Evolutionary conservation across 2,888 invertebrate species (phyloP), one percentile per base, ranked within the genome.

Genomic region (Caradrina clavipalpis): DNA sequence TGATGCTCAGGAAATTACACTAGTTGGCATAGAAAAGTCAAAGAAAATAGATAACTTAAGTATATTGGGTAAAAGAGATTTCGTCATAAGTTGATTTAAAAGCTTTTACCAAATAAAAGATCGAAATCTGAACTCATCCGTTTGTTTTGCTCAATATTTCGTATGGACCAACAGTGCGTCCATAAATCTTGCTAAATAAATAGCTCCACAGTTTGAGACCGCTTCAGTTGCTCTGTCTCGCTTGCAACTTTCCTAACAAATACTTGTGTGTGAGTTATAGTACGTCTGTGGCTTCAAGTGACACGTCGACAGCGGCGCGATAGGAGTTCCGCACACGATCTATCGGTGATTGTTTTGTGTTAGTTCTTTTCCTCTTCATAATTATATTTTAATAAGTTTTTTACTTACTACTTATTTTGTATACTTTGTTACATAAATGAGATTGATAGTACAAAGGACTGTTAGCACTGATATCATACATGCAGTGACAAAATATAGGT

Each of bases 181-280:
- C 65, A 84, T 82, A 83, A 84, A 83, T 82, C 83, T 73, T 47
- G 45, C 49, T 66, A 69, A 84, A 84, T 83, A 83, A 83, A 84
- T 82, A 73, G 80, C 80, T 76, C 50, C 62, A 72, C 59, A 80
- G 78, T 81, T 73, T 68, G 76, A 80, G 75, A 80, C 69, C 75
- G 82, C 68, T 82, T 67, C 66, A 70, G 64, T 77, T 62, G 53
- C 45, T 69, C 69, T 61, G 75, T 78, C 83, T 80, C 69, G 69
- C 59, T 65, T 55, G 77, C 75, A 80, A 83, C 56, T 84, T 83
- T 75, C 58, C 76, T 73, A 82, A 84, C 84, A 84, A 84, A 84
- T 82, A 84, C 80, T 69, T 69, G 76, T 79, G 76, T 79, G 72
- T 82, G 82, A 83, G 80, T 80, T 83, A 82, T 82, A 73, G 78